These are phyloP conservation scores for Cyclopterus lumpus DNA, from an alignment of 2,797 vertebrate species.

Conservation along the genomic window DNA sequence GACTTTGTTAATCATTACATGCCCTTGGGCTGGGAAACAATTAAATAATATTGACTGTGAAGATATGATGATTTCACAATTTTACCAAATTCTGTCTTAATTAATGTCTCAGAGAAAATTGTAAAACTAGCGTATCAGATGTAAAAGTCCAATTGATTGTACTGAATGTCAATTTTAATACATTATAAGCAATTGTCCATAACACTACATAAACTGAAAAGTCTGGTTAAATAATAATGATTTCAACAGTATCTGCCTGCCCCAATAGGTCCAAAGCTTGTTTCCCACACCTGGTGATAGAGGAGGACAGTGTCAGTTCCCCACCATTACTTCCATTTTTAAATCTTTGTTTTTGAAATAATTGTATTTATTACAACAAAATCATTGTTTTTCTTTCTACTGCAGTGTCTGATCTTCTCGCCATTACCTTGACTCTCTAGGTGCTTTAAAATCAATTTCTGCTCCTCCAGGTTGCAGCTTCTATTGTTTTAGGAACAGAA, in stretches of 20 bases:
- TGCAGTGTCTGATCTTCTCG: background rate
- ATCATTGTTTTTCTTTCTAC: background rate
- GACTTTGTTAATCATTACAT: conserved; percentile 12
- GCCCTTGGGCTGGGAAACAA: conserved; percentile 9
- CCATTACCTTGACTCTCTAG: background rate
- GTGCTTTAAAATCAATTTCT: conserved; percentile 12
- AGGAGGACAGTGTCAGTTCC: background rate
- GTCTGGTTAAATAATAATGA: background rate
- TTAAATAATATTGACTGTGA: conserved; percentile 18
- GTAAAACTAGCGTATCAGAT: conserved; percentile 8
- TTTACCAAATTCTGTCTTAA: background rate
- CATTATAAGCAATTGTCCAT: background rate
- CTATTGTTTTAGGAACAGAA: conserved; percentile 27
- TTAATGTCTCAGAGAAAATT: background rate
- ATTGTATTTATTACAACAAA: background rate
- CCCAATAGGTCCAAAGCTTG: background rate
- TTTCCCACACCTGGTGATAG: background rate
- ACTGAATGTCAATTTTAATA: background rate
- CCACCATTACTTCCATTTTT: background rate
- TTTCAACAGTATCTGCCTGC: background rate
- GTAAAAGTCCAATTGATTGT: background rate
- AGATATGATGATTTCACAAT: conserved; percentile 16
- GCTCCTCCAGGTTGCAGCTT: conserved; percentile 4
- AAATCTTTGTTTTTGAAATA: background rate
- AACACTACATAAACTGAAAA: background rate